Conservation (phyloP, 2,113 vertebrate species). For the Spermophilus dauricus region DNA sequence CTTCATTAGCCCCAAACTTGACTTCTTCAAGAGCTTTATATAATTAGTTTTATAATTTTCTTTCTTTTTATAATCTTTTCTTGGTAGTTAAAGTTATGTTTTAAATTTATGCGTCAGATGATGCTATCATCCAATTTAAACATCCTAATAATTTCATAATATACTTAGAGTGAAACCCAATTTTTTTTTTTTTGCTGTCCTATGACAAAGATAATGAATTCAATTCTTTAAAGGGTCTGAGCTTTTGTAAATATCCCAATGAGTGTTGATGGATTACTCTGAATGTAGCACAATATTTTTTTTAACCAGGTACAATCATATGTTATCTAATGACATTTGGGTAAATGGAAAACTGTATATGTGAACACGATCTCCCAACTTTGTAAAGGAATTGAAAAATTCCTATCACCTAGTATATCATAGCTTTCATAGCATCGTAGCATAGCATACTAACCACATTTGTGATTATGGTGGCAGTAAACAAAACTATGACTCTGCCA, state of each 20-base stretch:
- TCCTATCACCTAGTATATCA: not conserved
- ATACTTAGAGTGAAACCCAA: constrained; percentile 23
- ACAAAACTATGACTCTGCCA: not conserved
- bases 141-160: constrained; percentile 17
- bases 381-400: not conserved
- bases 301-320: not conserved
- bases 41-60: constrained; percentile 15
- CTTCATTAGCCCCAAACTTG: not conserved
- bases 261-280: not conserved
- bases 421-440: not conserved
- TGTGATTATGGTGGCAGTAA: not conserved
- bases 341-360: not conserved
- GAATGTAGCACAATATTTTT: not conserved
- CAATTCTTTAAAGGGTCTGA: not conserved
- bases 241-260: constrained; percentile 6
- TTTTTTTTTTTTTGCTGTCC: not conserved
- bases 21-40: not conserved
- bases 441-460: not conserved
- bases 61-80: constrained; percentile 37
- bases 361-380: not conserved
- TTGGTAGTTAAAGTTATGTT: not conserved
- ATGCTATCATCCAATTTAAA: not conserved
- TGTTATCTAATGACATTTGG: not conserved
- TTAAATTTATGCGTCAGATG: not conserved
- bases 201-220: constrained; percentile 26